phyloP scores from a whole-genome alignment of 2,888 invertebrate species.

The Meganola albula region DNA sequence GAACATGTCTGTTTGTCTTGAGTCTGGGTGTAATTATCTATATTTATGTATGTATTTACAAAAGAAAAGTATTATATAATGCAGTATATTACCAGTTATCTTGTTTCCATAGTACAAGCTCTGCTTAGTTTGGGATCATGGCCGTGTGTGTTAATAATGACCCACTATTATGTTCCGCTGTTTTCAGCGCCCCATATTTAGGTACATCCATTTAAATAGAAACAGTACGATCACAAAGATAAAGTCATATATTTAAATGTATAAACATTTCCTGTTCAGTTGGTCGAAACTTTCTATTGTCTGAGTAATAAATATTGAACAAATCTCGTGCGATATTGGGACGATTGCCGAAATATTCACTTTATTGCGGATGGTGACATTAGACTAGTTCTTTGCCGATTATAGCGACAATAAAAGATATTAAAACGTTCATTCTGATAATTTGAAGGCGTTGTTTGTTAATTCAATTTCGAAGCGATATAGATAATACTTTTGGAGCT shows the following conservation, averaged over 20 bases:
- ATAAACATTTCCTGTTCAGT: conserved; percentile 36
- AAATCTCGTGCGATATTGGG: conserved; percentile 11
- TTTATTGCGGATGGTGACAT: not conserved
- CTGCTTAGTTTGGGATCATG: too few species aligned
- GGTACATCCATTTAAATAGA: conserved; percentile 36
- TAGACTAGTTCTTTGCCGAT: not conserved
- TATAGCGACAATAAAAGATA: conserved; percentile 4
- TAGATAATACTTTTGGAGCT: too few species aligned
- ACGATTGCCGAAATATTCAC: conserved; percentile 15
- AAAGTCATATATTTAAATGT: conserved; percentile 43
- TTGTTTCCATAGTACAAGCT: too few species aligned
- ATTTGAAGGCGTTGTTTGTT: too few species aligned
- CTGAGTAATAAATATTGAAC: conserved; percentile 24
- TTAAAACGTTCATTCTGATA: too few species aligned
- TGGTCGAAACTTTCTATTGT: conserved; percentile 43
- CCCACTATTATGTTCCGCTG: conserved; percentile 5
- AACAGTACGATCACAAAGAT: conserved; percentile 34
- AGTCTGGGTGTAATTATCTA: too few species aligned
- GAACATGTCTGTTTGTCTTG: too few species aligned
- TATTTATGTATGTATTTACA: too few species aligned
- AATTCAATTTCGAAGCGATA: too few species aligned
- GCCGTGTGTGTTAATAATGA: not conserved
- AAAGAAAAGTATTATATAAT: too few species aligned
- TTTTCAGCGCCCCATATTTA: conserved; percentile 18
- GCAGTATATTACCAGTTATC: too few species aligned